Evolutionary conservation across 2,797 vertebrate genomes (phyloP), one percentile per base, ranked within the genome.

Genomic region (Esox lucius): DNA sequence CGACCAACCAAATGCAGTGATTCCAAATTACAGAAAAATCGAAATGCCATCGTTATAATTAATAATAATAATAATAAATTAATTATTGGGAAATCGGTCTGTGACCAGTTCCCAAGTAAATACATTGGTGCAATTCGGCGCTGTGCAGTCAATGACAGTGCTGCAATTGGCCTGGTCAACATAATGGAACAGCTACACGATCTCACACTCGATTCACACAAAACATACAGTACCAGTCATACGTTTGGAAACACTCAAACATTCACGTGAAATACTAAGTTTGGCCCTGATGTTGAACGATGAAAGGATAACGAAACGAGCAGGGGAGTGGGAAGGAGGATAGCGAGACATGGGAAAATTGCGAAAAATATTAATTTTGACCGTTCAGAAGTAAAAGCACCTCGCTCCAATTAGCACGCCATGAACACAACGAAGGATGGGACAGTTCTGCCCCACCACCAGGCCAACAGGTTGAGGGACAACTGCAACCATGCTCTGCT

Each of bases 341-440:
- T 9, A 24, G 19, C n/a, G 16, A 53, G 48, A 28, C 31, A 42
- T 19, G 15, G 8, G 19, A 5, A 48, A 28, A 49, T 16, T 3
- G 4, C 1, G 51, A 22, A 1, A 62, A 46, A 15, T 26, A 26
- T 6, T 11, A 2, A 17, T n/a, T 66, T 72, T 65, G 62, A 16
- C 33, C 66, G 33, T 51, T 46, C 31, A 24, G 28, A 19, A 56
- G 19, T 9, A 22, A 56, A 56, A 6, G 19, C 49, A 1, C 13
- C 22, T 11, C 5, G 7, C 51, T 19, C n/a, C 4, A 26, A 28
- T 12, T 24, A 70, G 8, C 46, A 11, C 4, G 13, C 73, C 59
- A 69, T 39, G 69, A 82, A 72, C 75, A 85, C 83, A 80, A 83
- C 9, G 64, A 51, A 61, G 78, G 79, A 76, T 26, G 81, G 73